Evolutionary conservation across 2,888 invertebrate species (phyloP), one percentile per base, ranked within the genome.

Genomic region (Acronicta aceris): DNA sequence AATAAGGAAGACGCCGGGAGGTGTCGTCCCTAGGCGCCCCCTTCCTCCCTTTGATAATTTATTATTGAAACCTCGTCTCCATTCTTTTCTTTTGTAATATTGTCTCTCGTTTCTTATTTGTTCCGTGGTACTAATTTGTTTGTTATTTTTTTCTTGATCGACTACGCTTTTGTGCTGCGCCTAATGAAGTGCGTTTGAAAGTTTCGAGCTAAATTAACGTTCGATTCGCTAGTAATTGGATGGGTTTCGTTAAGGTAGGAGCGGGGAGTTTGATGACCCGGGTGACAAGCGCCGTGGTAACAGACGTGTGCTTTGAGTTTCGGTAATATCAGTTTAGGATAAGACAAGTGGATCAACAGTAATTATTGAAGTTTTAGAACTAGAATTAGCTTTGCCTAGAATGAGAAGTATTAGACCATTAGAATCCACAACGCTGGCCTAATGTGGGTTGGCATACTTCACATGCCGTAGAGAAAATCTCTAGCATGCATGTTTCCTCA

Each of bases 51-150:
- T 87, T 89, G 87, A 89, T 91, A 91, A 91, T 91, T 91, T 91
- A 91, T 91, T 91, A 91, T 91, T 91, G 91, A 91, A 91, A 90
- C 87, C 86, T 87, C 86, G 86, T 87, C 84, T 89, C 84, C 84
- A 89, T 78, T 87, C 87, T 84, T 87, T 89, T 85, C 87, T 86
- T 87, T 89, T 88, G 87, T 89, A 87, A 90, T 89, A 90, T 88
- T 90, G 90, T 90, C 89, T 86, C 85, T 83, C 69, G 81, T 81
- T 66, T 54, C 86, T 87, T 88, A 89, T 90, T 89, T 91, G 86
- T 86, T 84, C 81, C 85, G 80, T 80, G 66, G 73, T 83, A 87
- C 87, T 88, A 90, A 78, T 78, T 78, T 78, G 76, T 77, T 88
- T 89, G 87, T 84, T 87, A 78, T 80, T 81, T 77, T 71, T 71